Evolutionary conservation across 2,797 vertebrate species (phyloP).

Genomic region (Atherinosoma microstoma): DNA sequence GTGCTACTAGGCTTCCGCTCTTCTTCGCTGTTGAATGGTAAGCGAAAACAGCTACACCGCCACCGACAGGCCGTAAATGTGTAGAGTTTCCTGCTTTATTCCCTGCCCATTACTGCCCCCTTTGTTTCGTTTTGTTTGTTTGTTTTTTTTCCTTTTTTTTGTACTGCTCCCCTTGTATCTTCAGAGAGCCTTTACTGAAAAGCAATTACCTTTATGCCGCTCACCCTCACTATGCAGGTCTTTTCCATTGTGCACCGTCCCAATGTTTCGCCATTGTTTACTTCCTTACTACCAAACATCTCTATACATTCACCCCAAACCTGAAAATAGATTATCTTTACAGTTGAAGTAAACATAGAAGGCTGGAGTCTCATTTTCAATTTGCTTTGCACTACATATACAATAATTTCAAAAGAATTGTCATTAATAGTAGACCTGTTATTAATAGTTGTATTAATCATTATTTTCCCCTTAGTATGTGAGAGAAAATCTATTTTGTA

Average conservation of each 20-base stretch:
- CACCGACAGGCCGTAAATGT: conserved; percentile 10
- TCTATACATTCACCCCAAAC: background rate
- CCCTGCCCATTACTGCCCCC: background rate
- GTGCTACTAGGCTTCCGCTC: conserved; percentile 16
- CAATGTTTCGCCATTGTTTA: background rate
- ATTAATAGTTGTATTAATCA: background rate
- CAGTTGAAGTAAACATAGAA: background rate
- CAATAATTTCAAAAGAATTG: background rate
- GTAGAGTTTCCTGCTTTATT: background rate
- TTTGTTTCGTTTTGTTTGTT: too few relatives aligned
- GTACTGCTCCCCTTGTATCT: too few relatives aligned
- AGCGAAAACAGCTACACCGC: conserved; percentile 11
- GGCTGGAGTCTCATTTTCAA: background rate
- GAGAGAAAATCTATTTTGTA: background rate
- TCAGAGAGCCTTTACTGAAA: background rate
- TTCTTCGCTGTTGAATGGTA: background rate
- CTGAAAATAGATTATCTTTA: background rate
- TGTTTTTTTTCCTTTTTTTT: too few relatives aligned
- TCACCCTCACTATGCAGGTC: background rate
- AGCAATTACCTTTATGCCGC: background rate
- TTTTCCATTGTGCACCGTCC: background rate
- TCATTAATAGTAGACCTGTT: background rate
- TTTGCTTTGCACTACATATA: background rate
- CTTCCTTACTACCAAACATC: background rate
- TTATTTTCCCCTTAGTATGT: background rate